Base-by-base conservation (phyloP, 2,888 invertebrate species). In the Galerucella nymphaeae region DNA sequence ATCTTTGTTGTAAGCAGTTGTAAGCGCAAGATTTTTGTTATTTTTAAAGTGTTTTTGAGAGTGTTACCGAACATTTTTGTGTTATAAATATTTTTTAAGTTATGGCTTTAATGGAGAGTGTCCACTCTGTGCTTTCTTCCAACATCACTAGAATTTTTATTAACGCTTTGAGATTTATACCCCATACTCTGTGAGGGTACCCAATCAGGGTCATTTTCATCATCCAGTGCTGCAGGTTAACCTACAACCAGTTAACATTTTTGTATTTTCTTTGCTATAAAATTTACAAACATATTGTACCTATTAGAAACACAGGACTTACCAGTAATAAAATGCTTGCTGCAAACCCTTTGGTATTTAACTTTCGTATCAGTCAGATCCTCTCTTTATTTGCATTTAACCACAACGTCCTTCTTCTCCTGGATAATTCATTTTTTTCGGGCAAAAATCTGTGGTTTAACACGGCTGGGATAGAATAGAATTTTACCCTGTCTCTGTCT, bases 321-420 rank as follows among this genome's bases (percentile, higher is more conserved):
- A 38, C 64, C 69, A 18, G 50, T 62, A 18, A 72, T 55, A 41
- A 73, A 73, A 66, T 73, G 73, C 20, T 11, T 66, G 58, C 70
- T 70, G 62, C 70, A 73, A 6, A 73, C 66, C 66, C 58, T 73
- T 38, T 66, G 62, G 41, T 73, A 61, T 30, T 70, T 73, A 8
- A 70, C 8, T 63, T 66, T 70, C 11, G 63, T 48, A n/a, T 72
- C 69, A 8, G 66, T 66, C 4, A 66, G 62, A 63, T 70, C 70
- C 58, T 70, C 70, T 66, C 70, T 23, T 63, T 70, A 18, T 70
- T 73, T 48, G 73, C 70, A 50, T 55, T 45, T 66, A 73, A 61
- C 72, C 69, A 72, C 0, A 66, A 30, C 20, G 58, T 53, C 18
- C 72, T 69, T 23, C 69, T n/a, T 42, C 64, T 68, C 16, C 4